phyloP scores from a whole-genome alignment of 92 coral and sea anemone genomes.

The Plumapathes pennacea region DNA sequence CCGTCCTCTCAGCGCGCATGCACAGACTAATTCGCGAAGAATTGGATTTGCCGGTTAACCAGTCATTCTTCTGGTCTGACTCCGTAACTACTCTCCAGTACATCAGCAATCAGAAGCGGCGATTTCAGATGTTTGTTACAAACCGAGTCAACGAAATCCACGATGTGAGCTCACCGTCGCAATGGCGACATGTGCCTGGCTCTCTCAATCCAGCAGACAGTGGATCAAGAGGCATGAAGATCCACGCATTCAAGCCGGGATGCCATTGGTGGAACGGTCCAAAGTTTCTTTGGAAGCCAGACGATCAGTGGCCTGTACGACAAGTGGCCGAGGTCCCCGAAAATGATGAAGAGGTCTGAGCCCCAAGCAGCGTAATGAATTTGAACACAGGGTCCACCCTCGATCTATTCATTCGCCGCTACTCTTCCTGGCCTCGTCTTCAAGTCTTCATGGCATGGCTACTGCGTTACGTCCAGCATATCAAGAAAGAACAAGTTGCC shows the following conservation, averaged over 20 bases:
- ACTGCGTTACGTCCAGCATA: slow-evolving; percentile 18
- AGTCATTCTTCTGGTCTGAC: too few species aligned
- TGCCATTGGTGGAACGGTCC: slow-evolving; percentile 54
- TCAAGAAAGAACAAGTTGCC: not conserved
- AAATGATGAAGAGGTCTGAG: slow-evolving; percentile 42
- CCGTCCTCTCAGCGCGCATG: too few species aligned
- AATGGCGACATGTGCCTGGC: slow-evolving; percentile 55
- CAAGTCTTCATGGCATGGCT: slow-evolving; percentile 42
- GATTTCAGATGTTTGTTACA: slow-evolving; percentile 51
- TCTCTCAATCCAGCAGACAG: slow-evolving; percentile 52
- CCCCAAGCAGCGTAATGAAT: slow-evolving; percentile 9
- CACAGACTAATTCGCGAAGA: too few species aligned
- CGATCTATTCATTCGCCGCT: slow-evolving; percentile 20
- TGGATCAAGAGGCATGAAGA: slow-evolving; percentile 51
- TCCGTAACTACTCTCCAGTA: slow-evolving; percentile 47
- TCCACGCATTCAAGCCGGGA: slow-evolving; percentile 9
- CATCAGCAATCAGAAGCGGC: slow-evolving; percentile 44
- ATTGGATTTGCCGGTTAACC: too few species aligned
- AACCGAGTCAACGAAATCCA: slow-evolving; percentile 51
- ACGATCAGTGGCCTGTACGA: slow-evolving; percentile 45
- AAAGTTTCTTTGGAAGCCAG: slow-evolving; percentile 31
- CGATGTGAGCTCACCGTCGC: slow-evolving; percentile 24
- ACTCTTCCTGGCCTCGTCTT: slow-evolving; percentile 31
- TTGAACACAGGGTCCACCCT: slow-evolving; percentile 1
- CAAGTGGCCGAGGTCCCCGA: slow-evolving; percentile 26